Evolutionary conservation across 2,797 vertebrate genomes (phyloP).

Genomic region (Lacerta bilineata): DNA sequence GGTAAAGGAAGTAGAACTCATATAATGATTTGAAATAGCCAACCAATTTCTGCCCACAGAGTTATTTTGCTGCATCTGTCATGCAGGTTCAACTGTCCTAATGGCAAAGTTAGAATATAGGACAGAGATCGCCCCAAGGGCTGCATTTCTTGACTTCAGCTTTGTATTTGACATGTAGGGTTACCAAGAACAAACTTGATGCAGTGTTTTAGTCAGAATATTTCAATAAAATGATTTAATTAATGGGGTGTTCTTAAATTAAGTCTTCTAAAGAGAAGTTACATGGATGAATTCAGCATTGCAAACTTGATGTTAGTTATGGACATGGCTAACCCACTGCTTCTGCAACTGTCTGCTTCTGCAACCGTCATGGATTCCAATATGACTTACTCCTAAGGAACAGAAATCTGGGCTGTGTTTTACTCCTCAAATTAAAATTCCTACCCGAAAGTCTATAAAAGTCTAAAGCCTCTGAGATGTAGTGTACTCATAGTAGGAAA

Average conservation of each 20-base stretch:
- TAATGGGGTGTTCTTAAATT: neutral
- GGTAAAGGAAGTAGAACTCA: no score
- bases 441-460: neutral
- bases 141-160: neutral
- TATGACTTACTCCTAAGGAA: neutral
- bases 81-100: neutral
- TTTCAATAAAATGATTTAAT: neutral
- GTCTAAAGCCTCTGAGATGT: neutral
- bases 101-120: neutral
- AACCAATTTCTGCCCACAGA: neutral
- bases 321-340: neutral
- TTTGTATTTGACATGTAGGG: neutral
- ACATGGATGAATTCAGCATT: neutral
- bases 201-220: neutral
- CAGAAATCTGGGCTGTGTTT: conserved; percentile 14
- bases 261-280: neutral
- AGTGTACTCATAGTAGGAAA: neutral
- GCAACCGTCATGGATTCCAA: neutral
- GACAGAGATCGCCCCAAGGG: neutral
- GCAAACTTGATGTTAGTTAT: neutral
- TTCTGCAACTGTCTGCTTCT: no score
- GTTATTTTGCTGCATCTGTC: neutral
- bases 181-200: neutral
- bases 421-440: neutral
- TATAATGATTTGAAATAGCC: neutral